Evolutionary conservation across 2,888 invertebrate species (phyloP).

Genomic region (Chalcosyrphus nemorum): DNA sequence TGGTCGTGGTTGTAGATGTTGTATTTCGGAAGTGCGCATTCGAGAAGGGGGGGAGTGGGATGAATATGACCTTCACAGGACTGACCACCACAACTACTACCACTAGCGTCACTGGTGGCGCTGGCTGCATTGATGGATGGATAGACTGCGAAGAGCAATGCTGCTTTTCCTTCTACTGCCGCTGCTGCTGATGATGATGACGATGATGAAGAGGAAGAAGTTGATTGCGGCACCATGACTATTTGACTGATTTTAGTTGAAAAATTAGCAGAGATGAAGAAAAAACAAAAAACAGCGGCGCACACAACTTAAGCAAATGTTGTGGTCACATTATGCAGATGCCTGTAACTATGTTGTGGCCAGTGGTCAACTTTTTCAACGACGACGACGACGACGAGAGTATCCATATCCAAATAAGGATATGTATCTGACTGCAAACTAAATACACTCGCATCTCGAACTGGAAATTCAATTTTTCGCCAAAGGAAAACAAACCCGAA

Average conservation of each 20-base stretch:
- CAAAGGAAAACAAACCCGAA: constrained; percentile 11
- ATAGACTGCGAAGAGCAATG: constrained; percentile 37
- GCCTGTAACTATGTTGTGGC: constrained; percentile 54
- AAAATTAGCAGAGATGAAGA: constrained; percentile 50
- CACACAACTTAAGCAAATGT: constrained; percentile 53
- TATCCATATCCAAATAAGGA: constrained; percentile 38
- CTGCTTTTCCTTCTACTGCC: constrained; percentile 7
- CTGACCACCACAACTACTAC: constrained; percentile 47
- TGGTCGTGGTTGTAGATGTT: constrained; percentile 8
- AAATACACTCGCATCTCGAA: constrained; percentile 12
- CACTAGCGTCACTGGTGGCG: constrained; percentile 39
- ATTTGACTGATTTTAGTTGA: constrained; percentile 62
- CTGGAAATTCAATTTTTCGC: constrained; percentile 26
- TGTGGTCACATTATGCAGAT: constrained; percentile 68
- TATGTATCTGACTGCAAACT: constrained; percentile 10
- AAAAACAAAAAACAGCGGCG: too few species aligned
- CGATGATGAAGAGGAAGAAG: constrained; percentile 25
- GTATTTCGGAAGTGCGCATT: constrained; percentile 33
- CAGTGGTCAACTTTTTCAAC: constrained; percentile 13
- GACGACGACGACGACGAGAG: too few species aligned
- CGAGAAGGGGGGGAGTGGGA: constrained; percentile 33
- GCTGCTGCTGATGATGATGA: not conserved
- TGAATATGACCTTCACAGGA: constrained; percentile 64
- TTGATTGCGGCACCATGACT: constrained; percentile 55
- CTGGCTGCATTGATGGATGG: constrained; percentile 67